Evolutionary conservation across 2,797 vertebrate species (phyloP).

Genomic region (Sebastes paucispinis): DNA sequence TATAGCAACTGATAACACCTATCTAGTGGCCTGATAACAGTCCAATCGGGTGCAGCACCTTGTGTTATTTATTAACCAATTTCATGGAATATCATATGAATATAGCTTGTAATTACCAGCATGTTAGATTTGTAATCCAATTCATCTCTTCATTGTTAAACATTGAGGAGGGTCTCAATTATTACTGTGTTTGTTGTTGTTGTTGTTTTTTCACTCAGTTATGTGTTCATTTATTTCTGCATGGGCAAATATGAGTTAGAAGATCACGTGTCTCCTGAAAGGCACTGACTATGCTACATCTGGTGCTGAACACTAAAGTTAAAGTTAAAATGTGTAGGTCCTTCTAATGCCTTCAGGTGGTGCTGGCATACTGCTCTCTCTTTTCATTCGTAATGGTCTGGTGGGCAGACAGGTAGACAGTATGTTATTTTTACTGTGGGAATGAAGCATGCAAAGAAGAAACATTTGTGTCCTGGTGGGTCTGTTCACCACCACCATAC

Average conservation of each 20-base stretch:
- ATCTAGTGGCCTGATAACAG: no score
- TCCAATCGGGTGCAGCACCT: no score
- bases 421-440: conserved; percentile 2
- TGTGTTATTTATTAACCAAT: background rate
- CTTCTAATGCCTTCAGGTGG: conserved; percentile 56
- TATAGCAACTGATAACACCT: background rate
- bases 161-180: background rate
- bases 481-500: conserved; percentile 12
- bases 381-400: conserved; percentile 1
- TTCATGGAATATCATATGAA: background rate
- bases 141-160: background rate
- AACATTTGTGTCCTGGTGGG: conserved; percentile 18
- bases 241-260: background rate
- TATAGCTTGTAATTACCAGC: background rate
- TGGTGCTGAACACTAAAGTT: background rate
- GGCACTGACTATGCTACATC: background rate
- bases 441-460: conserved; percentile 35
- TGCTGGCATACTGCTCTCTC: conserved; percentile 49
- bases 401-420: conserved; percentile 30
- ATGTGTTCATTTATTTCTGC: background rate
- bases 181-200: background rate
- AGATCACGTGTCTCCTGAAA: background rate
- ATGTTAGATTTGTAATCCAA: background rate
- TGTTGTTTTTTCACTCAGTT: background rate
- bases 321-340: conserved; percentile 22